Evolutionary conservation across 2,888 invertebrate genomes (phyloP), one percentile per base, ranked within the genome.

Genomic region (Eutolmus rufibarbis): DNA sequence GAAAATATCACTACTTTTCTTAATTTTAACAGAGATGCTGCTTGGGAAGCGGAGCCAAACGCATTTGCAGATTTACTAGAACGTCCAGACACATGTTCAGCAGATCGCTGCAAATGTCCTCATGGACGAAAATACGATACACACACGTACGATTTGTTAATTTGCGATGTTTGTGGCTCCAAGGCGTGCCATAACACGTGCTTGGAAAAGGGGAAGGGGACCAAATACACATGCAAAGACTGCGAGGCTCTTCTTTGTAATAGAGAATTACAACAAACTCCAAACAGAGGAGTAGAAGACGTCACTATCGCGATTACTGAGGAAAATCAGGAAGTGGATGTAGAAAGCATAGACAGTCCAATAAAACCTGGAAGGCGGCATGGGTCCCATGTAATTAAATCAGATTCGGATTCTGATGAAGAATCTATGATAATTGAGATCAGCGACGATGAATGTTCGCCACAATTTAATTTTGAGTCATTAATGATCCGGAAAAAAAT

Each of bases 11-110:
- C 5, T 0, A 14, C 0, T 46, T 14, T 46, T 16, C 43, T 14
- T 14, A 46, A 46, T 46, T 14, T 46, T 46, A 14, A 16, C 91
- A 96, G 96, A 90, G 97, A 97, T 91, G 97, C 97, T 0, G 94
- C 96, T 0, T 97, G 97, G 97, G 97, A 97, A 91, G 90, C 94
- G 14, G 95, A 94, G 88, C 96, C 96, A 1, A 94, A 96, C 90
- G 97, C 97, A 0, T 97, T 94, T 92, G 93, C 94, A 0, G 97
- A 96, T 87, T 94, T 97, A 66, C 93, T 95, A 23, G 94, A 95
- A 88, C 92, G 96, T 0, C 94, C 95, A 2, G 91, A 94, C 7
- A 89, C 90, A 0, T 97, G 97, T 90, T 94, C 94, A 74, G 94
- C 95, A 0, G 57, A 89, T 0, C 89, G 88, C 0, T 97, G 97